Percentiles rank a stretch among this genome's conserved stretches.
Evolutionary conservation across 2,888 invertebrate species (phyloP).

Genomic region (Dynastes tityus): DNA sequence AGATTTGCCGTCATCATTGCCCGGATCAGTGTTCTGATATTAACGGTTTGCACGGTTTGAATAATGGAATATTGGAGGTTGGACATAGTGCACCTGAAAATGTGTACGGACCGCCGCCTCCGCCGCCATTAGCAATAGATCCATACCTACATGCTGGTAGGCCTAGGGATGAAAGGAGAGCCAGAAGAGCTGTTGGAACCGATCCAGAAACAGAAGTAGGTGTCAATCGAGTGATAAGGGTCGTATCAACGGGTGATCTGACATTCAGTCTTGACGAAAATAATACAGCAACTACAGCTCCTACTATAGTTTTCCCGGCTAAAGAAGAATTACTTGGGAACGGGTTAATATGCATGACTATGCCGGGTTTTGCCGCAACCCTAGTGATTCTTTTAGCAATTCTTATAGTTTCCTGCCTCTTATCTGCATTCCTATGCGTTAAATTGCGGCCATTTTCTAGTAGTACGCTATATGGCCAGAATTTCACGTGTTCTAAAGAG

Average conservation of each 20-base stretch:
- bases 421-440: conserved; percentile 89
- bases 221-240: conserved; percentile 89
- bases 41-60: conserved; percentile 62
- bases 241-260: conserved; percentile 92
- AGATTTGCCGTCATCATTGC: conserved; percentile 93
- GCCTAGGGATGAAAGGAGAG: conserved; percentile 82
- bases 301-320: conserved; percentile 82
- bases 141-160: conserved; percentile 80
- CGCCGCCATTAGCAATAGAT: conserved; percentile 75
- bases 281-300: conserved; percentile 74
- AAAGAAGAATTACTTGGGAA: conserved; percentile 71
- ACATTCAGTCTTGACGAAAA: conserved; percentile 86
- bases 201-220: conserved; percentile 87
- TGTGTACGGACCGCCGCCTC: conserved; percentile 83
- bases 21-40: conserved; percentile 91
- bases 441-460: conserved; percentile 81
- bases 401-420: conserved; percentile 86
- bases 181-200: conserved; percentile 76
- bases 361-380: conserved; percentile 92
- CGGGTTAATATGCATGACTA: conserved; percentile 92
- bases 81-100: conserved; percentile 73
- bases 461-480: conserved; percentile 25
- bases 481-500: conserved; percentile 46
- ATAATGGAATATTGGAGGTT: conserved; percentile 73
- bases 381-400: conserved; percentile 87